A percentile compares a stretch with the other conserved stretches of the same genome.
Evolutionary conservation across 2,113 vertebrate species (phyloP).

Genomic region (Axis porcinus): DNA sequence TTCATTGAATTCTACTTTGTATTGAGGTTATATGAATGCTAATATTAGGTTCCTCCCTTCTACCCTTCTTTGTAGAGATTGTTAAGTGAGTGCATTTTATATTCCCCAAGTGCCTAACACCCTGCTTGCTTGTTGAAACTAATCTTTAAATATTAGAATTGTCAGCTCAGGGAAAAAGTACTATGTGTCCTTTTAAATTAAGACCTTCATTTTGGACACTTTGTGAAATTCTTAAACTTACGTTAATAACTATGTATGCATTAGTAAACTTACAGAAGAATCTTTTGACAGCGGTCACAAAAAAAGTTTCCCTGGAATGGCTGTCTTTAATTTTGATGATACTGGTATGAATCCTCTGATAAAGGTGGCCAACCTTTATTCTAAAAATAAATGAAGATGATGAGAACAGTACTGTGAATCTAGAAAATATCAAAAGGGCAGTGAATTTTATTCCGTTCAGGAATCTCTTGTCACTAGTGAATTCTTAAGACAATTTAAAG

Average conservation of each 20-base stretch:
- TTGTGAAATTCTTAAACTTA: not conserved
- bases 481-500: not conserved
- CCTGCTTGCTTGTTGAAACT: conserved; percentile 9
- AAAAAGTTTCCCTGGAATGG: not conserved
- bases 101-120: not conserved
- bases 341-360: not conserved
- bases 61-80: not conserved
- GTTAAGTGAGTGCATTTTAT: not conserved
- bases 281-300: not conserved
- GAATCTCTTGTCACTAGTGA: not conserved
- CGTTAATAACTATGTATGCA: not conserved
- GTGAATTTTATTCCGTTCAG: not conserved
- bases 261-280: conserved; percentile 15
- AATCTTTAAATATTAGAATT: not conserved
- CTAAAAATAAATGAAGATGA: conserved; percentile 12
- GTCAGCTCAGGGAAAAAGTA: not conserved
- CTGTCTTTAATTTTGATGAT: not conserved
- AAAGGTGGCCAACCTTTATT: not conserved
- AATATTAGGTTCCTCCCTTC: not conserved
- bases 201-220: conserved; percentile 13
- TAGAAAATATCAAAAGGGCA: not conserved
- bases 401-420: not conserved
- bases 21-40: not conserved
- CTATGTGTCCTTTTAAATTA: not conserved
- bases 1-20: not conserved